These are phyloP conservation scores for Xestia xanthographa DNA, from an alignment of 2,888 invertebrate genomes.

Conservation along the genomic window DNA sequence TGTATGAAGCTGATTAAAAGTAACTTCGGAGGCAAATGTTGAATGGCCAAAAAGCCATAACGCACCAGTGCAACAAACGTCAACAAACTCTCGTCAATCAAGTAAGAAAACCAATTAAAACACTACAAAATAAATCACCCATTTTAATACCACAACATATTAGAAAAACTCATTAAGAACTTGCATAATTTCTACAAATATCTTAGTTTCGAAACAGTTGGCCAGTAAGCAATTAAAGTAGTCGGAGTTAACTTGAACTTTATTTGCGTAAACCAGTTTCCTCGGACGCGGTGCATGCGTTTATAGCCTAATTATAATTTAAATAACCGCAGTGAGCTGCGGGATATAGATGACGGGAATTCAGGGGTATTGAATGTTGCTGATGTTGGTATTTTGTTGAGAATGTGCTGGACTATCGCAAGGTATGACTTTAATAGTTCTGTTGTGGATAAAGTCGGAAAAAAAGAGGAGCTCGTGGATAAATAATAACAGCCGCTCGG, in stretches of 20 bases:
- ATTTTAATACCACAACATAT: slow-evolving; percentile 48
- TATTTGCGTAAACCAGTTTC: slow-evolving; percentile 65
- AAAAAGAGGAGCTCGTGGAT: too few relatives aligned
- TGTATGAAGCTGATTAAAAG: too few relatives aligned
- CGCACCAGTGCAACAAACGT: not conserved
- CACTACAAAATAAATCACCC: slow-evolving; percentile 35
- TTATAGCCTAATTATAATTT: slow-evolving; percentile 65
- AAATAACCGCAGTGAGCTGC: slow-evolving; percentile 49
- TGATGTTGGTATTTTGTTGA: slow-evolving; percentile 2
- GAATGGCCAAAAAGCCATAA: not conserved
- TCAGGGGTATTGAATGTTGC: slow-evolving; percentile 19
- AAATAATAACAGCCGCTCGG: too few relatives aligned
- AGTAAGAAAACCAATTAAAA: slow-evolving; percentile 43
- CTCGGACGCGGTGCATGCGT: slow-evolving; percentile 45
- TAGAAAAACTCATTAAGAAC: slow-evolving; percentile 52
- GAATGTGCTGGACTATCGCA: not conserved
- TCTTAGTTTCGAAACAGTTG: slow-evolving; percentile 52
- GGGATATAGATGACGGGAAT: slow-evolving; percentile 33
- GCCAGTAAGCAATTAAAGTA: slow-evolving; percentile 56
- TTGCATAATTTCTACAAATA: slow-evolving; percentile 57
- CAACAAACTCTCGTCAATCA: not conserved
- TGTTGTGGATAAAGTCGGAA: not conserved
- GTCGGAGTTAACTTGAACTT: slow-evolving; percentile 60
- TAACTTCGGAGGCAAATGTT: not conserved
- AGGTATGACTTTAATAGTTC: not conserved